These are phyloP conservation scores for Xylophagus ater DNA, from an alignment of 2,888 invertebrate species.

Conservation along the genomic window DNA sequence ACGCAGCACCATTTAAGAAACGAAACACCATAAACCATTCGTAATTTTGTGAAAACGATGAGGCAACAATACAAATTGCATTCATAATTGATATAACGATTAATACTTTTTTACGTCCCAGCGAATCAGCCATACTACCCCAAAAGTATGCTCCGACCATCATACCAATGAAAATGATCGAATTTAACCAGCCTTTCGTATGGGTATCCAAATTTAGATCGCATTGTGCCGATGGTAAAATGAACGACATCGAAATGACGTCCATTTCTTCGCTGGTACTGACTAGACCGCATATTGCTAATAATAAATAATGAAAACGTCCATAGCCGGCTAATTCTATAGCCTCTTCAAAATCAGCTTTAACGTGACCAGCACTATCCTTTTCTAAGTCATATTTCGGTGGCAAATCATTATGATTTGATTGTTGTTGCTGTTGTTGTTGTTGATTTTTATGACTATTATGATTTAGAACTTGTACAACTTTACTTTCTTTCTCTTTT, in stretches of 20 bases:
- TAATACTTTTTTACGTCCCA: conserved; percentile 78
- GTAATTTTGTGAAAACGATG: conserved; percentile 81
- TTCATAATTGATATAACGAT: conserved; percentile 85
- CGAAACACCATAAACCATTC: conserved; percentile 82
- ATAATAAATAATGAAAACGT: conserved; percentile 75
- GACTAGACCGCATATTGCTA: conserved; percentile 87
- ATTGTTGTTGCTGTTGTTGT: conserved; percentile 29
- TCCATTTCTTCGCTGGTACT: conserved; percentile 94
- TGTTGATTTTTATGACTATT: conserved; percentile 1
- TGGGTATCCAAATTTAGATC: conserved; percentile 76
- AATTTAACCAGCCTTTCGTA: conserved; percentile 71
- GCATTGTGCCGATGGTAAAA: conserved; percentile 86
- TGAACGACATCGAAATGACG: conserved; percentile 91
- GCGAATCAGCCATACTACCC: conserved; percentile 82
- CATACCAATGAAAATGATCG: conserved; percentile 80
- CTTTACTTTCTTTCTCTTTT: conserved; percentile 31
- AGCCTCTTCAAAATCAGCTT: conserved; percentile 79
- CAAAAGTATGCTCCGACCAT: conserved; percentile 89
- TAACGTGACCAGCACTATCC: conserved; percentile 48
- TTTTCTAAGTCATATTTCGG: conserved; percentile 48
- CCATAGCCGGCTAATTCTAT: conserved; percentile 65
- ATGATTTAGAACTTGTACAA: conserved; percentile 10
- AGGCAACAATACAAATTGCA: conserved; percentile 78
- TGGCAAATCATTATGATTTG: conserved; percentile 15
- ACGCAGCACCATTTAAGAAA: conserved; percentile 89